Percentiles rank a stretch among this genome's conserved stretches.
Conservation (phyloP, 92 coral and sea anemone species). For the Epizoanthus fatuus region DNA sequence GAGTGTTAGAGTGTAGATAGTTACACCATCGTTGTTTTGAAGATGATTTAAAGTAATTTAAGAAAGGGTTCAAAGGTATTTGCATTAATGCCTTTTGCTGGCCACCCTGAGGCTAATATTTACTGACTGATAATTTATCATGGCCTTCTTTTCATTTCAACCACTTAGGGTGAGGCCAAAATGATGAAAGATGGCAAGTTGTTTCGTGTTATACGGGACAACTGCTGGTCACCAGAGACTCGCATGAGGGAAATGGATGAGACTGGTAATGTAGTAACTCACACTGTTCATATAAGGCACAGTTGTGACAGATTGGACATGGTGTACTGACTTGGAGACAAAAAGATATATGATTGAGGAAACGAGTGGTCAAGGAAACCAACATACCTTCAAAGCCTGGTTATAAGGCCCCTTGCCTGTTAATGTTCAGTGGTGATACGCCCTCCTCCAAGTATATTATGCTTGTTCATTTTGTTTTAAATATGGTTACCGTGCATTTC, state of each 20-base stretch:
- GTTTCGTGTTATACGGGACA: slow-evolving; percentile 93
- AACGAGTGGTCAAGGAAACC: too few relatives aligned
- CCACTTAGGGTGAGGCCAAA: slow-evolving; percentile 90
- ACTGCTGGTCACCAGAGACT: slow-evolving; percentile 98
- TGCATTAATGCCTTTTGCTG: not conserved
- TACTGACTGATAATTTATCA: not conserved
- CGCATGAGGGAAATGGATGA: slow-evolving; percentile 94
- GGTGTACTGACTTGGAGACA: too few relatives aligned
- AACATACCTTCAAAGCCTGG: too few relatives aligned
- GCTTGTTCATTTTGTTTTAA: too few relatives aligned
- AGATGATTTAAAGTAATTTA: too few relatives aligned
- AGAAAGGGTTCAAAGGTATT: too few relatives aligned
- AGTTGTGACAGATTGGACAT: too few relatives aligned
- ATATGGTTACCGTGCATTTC: too few relatives aligned
- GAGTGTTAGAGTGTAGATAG: not conserved
- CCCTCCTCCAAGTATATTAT: not conserved
- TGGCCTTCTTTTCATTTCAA: not conserved
- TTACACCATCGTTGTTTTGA: too few relatives aligned
- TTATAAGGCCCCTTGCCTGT: too few relatives aligned
- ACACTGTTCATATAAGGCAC: not conserved
- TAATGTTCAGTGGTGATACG: too few relatives aligned
- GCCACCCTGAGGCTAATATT: not conserved
- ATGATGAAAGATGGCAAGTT: slow-evolving; percentile 96
- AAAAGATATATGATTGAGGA: too few relatives aligned
- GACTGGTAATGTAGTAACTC: slow-evolving; percentile 67